These are phyloP conservation scores for Sebastes vulpes DNA, from an alignment of 2,797 vertebrate species.

Conservation along the genomic window DNA sequence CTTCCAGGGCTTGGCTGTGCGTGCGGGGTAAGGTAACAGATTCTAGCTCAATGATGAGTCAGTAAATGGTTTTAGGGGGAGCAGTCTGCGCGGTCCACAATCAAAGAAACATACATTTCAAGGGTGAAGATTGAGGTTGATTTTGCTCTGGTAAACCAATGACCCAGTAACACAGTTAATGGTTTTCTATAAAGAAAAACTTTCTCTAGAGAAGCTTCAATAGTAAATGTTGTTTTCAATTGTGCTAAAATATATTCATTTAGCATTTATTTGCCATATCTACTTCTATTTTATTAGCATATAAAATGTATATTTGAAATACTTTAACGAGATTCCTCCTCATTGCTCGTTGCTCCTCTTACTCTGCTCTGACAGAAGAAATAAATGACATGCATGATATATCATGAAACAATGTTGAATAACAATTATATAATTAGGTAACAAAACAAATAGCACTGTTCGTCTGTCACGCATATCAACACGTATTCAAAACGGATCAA, in stretches of 20 bases:
- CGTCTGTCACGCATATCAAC: constrained; percentile 36
- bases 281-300: background rate
- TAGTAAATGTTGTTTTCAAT: background rate
- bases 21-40: constrained; percentile 76
- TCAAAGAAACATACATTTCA: constrained; percentile 56
- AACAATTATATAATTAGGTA: constrained; percentile 60
- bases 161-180: constrained; percentile 9
- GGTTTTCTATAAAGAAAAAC: background rate
- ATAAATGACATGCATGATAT: constrained; percentile 27
- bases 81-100: constrained; percentile 29
- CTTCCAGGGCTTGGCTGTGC: constrained; percentile 70
- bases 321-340: background rate
- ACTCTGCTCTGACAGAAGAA: background rate
- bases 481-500: constrained; percentile 51
- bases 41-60: constrained; percentile 81
- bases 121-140: constrained; percentile 39
- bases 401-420: constrained; percentile 35
- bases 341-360: background rate
- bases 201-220: background rate
- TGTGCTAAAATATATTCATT: background rate
- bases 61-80: constrained; percentile 71
- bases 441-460: constrained; percentile 49
- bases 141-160: constrained; percentile 27
- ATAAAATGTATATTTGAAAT: background rate
- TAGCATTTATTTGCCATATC: background rate